Conservation (phyloP, 2,797 vertebrate genomes). For the Acanthopagrus latus region DNA sequence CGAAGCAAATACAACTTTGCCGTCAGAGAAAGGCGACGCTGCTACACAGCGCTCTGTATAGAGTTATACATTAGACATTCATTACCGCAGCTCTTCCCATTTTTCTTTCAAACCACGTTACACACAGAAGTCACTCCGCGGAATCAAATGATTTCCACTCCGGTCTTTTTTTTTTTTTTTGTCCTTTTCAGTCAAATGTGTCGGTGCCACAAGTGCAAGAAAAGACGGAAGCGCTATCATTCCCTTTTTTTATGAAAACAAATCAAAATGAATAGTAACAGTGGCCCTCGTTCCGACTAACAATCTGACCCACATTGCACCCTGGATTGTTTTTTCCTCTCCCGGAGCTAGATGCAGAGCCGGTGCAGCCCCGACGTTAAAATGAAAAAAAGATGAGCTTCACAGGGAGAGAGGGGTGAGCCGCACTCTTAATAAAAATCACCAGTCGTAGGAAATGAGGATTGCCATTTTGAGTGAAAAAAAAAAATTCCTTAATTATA, state of each 20-base stretch:
- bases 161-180: slow-evolving; percentile 33
- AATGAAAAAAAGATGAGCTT: slow-evolving; percentile 57
- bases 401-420: slow-evolving; percentile 50
- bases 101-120: slow-evolving; percentile 33
- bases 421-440: slow-evolving; percentile 76
- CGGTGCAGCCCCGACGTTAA: slow-evolving; percentile 65
- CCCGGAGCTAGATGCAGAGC: slow-evolving; percentile 72
- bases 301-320: slow-evolving; percentile 65
- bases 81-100: slow-evolving; percentile 40
- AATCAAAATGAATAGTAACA: slow-evolving; percentile 19
- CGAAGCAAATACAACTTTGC: slow-evolving; percentile 26
- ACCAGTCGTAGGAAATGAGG: slow-evolving; percentile 81
- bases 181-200: slow-evolving; percentile 10
- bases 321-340: slow-evolving; percentile 69
- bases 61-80: slow-evolving; percentile 25
- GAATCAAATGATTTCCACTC: slow-evolving; percentile 18
- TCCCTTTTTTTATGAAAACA: slow-evolving; percentile 3
- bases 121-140: slow-evolving; percentile 26
- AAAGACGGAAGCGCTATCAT: slow-evolving; percentile 1
- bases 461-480: slow-evolving; percentile 82
- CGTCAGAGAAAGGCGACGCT: slow-evolving; percentile 5
- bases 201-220: slow-evolving; percentile 1
- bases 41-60: slow-evolving; percentile 17
- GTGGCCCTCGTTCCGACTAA: slow-evolving; percentile 52
- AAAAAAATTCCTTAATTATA: slow-evolving; percentile 81